A percentile compares a stretch with the other conserved stretches of the same genome.
Evolutionary conservation across 2,797 vertebrate genomes (phyloP).

Genomic region (Threskiornis aethiopicus): DNA sequence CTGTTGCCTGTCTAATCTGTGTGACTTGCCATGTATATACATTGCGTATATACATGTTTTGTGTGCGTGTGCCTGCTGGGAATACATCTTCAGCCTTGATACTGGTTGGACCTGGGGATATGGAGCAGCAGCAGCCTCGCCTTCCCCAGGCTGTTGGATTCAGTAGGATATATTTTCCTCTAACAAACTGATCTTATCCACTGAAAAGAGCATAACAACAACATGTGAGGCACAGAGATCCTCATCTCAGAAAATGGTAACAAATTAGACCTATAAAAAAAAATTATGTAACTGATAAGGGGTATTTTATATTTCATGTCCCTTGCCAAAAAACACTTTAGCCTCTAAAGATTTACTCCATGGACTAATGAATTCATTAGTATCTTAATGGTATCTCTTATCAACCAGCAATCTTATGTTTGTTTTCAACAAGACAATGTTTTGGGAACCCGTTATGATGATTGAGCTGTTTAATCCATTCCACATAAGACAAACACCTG

Average conservation of each 20-base stretch:
- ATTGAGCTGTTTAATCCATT: slow-evolving; percentile 10
- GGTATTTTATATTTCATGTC: background rate
- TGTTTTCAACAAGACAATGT: slow-evolving; percentile 17
- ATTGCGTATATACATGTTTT: background rate
- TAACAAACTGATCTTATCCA: background rate
- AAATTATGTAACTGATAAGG: background rate
- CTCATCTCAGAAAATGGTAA: background rate
- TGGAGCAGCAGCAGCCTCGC: background rate
- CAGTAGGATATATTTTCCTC: background rate
- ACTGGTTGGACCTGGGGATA: background rate
- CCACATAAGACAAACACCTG: background rate
- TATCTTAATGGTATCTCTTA: background rate
- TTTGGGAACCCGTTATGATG: background rate
- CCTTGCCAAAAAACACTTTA: background rate
- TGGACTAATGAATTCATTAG: background rate
- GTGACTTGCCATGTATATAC: background rate
- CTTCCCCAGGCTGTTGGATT: background rate
- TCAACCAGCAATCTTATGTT: background rate
- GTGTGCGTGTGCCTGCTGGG: background rate
- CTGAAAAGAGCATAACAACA: background rate
- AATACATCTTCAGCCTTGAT: background rate
- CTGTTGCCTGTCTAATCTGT: background rate
- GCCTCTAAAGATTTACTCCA: background rate
- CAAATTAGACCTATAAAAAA: background rate
- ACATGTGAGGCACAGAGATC: background rate